Percentiles rank a stretch among this genome's conserved stretches.
Evolutionary conservation across 1,140 invertebrate genomes (phyloP).

Genomic region (Atta texana): DNA sequence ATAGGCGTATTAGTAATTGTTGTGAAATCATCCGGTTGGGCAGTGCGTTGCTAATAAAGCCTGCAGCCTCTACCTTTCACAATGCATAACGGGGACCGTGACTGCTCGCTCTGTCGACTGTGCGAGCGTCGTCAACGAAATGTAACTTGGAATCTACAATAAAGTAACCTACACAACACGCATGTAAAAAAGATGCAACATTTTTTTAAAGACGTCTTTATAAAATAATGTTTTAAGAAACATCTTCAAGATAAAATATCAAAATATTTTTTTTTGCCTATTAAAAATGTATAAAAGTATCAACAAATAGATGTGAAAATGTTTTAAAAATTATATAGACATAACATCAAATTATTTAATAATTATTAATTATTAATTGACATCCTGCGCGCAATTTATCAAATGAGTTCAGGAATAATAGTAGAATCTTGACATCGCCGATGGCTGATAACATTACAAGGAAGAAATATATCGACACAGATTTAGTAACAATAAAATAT

Average conservation of each 20-base stretch:
- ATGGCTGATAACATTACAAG: background rate
- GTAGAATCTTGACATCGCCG: background rate
- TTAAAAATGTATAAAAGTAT: background rate
- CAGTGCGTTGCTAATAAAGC: slow-evolving; percentile 65
- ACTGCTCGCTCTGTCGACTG: slow-evolving; percentile 28
- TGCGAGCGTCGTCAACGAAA: background rate
- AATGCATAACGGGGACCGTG: slow-evolving; percentile 69
- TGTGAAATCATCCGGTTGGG: slow-evolving; percentile 71
- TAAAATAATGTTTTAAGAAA: background rate
- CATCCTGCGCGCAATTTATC: background rate
- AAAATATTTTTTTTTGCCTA: background rate
- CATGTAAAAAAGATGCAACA: background rate
- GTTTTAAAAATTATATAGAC: background rate
- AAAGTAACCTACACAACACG: background rate
- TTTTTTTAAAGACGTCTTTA: background rate
- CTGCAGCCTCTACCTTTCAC: slow-evolving; percentile 69
- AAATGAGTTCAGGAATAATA: background rate
- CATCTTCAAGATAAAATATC: background rate
- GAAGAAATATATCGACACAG: too few species aligned
- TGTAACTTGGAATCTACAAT: background rate
- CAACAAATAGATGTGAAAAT: background rate
- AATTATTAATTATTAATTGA: background rate
- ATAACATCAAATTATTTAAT: background rate
- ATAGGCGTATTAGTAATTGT: slow-evolving; percentile 66
- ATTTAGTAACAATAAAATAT: too few species aligned